phyloP scores from a whole-genome alignment of 1,140 invertebrate genomes.

The Hormaphis cornu region DNA sequence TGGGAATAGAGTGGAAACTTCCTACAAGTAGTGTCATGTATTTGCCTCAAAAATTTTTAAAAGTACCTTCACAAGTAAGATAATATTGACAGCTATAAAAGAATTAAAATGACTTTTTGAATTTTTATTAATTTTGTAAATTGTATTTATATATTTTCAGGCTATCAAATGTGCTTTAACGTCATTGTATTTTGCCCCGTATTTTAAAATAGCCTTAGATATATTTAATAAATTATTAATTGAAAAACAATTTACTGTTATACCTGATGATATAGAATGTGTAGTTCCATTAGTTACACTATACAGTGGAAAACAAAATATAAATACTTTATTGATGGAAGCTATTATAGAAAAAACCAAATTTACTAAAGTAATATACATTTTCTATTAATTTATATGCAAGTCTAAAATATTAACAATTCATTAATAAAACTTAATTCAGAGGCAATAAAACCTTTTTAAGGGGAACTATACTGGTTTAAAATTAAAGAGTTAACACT shows the following conservation, averaged over 20 bases:
- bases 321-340: background rate
- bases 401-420: too few relatives aligned
- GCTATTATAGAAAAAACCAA: background rate
- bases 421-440: too few relatives aligned
- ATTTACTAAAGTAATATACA: background rate
- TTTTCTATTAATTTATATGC: background rate
- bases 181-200: background rate
- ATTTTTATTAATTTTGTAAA: too few relatives aligned
- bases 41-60: slow-evolving; percentile 4
- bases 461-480: too few relatives aligned
- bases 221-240: background rate
- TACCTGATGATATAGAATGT: slow-evolving; percentile 14
- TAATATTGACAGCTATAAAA: background rate
- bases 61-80: slow-evolving; percentile 2
- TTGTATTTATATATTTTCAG: background rate
- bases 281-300: slow-evolving; percentile 3
- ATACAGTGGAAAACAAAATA: slow-evolving; percentile 7
- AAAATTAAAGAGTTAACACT: too few relatives aligned
- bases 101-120: background rate
- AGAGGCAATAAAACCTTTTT: too few relatives aligned
- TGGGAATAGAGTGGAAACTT: slow-evolving; percentile 1
- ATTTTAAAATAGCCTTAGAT: background rate
- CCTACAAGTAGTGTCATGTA: background rate
- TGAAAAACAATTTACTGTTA: slow-evolving; percentile 3
- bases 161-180: slow-evolving; percentile 10